Evolutionary conservation across 1,140 invertebrate genomes (phyloP), one percentile per base, ranked within the genome.

Genomic region (Drosophila trapezifrons): DNA sequence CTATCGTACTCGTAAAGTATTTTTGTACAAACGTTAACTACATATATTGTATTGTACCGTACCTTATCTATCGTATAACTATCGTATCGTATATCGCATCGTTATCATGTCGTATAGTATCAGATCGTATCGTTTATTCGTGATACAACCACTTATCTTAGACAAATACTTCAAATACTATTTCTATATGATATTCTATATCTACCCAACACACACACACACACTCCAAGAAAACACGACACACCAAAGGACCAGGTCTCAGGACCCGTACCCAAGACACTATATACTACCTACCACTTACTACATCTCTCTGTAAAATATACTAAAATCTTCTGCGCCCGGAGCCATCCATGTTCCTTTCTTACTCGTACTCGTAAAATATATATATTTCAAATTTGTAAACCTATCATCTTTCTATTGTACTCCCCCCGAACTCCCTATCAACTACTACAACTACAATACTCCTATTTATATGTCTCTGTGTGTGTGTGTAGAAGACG

Each of bases 401-500:
- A 66, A 78, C 76, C 75, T 87, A 80, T 87, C 79, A 90, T 87
- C 76, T 85, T 74, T 78, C 76, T 78, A 85, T 72, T 76, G 73
- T 76, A 76, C 75, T 90, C 57, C 69, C 80, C 72, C 57, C 75
- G 65, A 64, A 43, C 67, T 57, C 73, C 73, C 60, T 76, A 76
- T 71, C 67, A 72, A 80, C 77, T 77, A 80, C 78, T 67, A 77
- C 80, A 82, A 79, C 83, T 82, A 81, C 79, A 82, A 86, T 76
- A 84, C 80, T 83, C 62, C 74, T 85, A 76, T 86, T 79, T 86
- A 79, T 74, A 79, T 87, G 77, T 90, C 77, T 84, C 80, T 87
- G 72, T 90, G 85, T 86, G 78, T 86, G 84, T 90, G 89, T 89
- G 80, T 90, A 91, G 87, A 91, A 90, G 87, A 90, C 80, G 87